Evolutionary conservation across 2,113 vertebrate species (phyloP).

Genomic region (Rutilus rutilus): DNA sequence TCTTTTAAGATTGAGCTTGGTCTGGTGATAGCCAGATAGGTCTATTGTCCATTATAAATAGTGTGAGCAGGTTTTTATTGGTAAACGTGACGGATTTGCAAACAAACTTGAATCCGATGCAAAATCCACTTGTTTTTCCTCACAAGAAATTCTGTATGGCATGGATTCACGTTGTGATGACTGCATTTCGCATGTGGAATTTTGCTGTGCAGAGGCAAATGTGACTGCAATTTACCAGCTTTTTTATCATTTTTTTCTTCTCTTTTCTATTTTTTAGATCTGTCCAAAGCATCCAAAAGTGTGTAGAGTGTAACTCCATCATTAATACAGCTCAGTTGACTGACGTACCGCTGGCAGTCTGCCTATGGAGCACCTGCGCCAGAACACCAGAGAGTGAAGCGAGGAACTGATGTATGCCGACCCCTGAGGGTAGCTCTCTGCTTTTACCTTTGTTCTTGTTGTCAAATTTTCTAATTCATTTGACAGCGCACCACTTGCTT

Average conservation of each 20-base stretch:
- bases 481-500: constrained; percentile 12
- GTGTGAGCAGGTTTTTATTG: not conserved
- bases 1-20: too few relatives aligned
- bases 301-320: not conserved
- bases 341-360: not conserved
- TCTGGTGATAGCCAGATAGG: too few relatives aligned
- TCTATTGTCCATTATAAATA: not conserved
- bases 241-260: not conserved
- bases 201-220: not conserved
- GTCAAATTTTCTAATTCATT: constrained; percentile 33
- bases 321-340: not conserved
- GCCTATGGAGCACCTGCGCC: not conserved
- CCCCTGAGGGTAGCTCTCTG: not conserved
- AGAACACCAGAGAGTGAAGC: not conserved
- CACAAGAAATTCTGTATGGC: too few relatives aligned
- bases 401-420: not conserved
- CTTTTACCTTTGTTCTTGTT: constrained; percentile 35
- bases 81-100: not conserved
- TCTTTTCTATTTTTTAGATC: not conserved
- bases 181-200: not conserved
- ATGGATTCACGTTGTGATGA: not conserved
- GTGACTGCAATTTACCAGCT: not conserved
- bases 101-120: not conserved
- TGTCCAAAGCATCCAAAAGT: not conserved
- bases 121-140: not conserved